Evolutionary conservation across 2,797 vertebrate species (phyloP).

Genomic region (Megaceryle alcyon): DNA sequence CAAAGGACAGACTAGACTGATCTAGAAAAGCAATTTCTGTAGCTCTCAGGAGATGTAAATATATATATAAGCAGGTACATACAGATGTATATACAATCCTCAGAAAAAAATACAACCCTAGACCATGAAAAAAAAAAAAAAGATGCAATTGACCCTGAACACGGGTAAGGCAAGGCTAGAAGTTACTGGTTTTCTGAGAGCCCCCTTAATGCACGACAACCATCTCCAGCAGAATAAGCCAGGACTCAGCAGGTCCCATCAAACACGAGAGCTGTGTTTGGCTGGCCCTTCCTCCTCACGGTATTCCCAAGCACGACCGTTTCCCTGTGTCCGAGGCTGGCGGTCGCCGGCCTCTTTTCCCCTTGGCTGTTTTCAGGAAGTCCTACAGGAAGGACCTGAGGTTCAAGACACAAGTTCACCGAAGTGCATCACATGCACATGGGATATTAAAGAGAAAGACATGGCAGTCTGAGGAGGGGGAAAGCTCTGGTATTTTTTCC

Average conservation of each 20-base stretch:
- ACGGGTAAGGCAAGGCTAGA: neutral
- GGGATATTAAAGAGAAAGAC: neutral
- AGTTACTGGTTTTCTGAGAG: neutral
- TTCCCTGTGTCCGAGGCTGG: neutral
- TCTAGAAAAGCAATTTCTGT: neutral
- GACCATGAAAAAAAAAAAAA: neutral
- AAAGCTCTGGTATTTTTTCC: neutral
- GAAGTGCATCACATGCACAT: neutral
- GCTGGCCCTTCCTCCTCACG: neutral
- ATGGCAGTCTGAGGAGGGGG: rapidly evolving
- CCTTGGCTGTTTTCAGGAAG: constrained; percentile 43
- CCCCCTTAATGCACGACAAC: neutral
- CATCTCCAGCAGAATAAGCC: neutral
- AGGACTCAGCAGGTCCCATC: rapidly evolving
- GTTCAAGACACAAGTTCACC: neutral
- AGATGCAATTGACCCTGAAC: neutral
- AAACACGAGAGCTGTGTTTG: neutral
- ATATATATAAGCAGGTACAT: neutral
- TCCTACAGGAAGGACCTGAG: constrained; percentile 40
- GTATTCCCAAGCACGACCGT: neutral
- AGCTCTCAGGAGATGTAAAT: neutral
- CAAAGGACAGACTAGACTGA: neutral
- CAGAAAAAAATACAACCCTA: neutral
- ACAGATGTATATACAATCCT: neutral
- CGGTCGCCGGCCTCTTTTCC: neutral